phyloP scores from a whole-genome alignment of 2,113 vertebrate species.

The Nothocercus nigrocapillus region DNA sequence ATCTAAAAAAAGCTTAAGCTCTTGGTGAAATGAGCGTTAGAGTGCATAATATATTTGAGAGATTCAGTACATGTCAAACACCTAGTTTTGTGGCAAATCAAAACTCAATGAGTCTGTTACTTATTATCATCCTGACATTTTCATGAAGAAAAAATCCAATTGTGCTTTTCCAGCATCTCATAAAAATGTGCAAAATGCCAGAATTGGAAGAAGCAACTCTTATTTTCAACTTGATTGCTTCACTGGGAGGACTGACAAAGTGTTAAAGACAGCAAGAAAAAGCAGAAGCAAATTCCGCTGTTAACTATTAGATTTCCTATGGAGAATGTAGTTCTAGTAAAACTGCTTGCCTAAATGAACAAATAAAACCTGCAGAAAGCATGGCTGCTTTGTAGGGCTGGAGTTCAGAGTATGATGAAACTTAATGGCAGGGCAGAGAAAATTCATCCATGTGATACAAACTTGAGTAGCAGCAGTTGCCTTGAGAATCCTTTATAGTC shows the following conservation, averaged over 20 bases:
- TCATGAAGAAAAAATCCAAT: not conserved
- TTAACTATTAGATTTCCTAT: not conserved
- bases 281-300: not conserved
- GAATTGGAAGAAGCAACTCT: constrained; percentile 32
- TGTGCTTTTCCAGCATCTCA: not conserved
- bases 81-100: not conserved
- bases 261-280: not conserved
- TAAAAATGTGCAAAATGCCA: constrained; percentile 44
- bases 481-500: not conserved
- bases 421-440: not conserved
- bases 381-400: not conserved
- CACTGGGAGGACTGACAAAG: not conserved
- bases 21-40: not conserved
- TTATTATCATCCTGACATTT: not conserved
- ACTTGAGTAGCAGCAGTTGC: not conserved
- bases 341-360: not conserved
- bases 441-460: not conserved
- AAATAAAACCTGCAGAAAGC: not conserved
- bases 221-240: not conserved
- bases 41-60: not conserved
- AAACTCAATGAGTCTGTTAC: not conserved
- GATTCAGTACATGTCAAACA: constrained; percentile 7
- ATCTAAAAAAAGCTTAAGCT: not conserved
- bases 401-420: not conserved
- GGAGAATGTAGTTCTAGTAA: not conserved